Evolutionary conservation across 2,797 vertebrate species (phyloP).

Genomic region (Australoheros facetus): DNA sequence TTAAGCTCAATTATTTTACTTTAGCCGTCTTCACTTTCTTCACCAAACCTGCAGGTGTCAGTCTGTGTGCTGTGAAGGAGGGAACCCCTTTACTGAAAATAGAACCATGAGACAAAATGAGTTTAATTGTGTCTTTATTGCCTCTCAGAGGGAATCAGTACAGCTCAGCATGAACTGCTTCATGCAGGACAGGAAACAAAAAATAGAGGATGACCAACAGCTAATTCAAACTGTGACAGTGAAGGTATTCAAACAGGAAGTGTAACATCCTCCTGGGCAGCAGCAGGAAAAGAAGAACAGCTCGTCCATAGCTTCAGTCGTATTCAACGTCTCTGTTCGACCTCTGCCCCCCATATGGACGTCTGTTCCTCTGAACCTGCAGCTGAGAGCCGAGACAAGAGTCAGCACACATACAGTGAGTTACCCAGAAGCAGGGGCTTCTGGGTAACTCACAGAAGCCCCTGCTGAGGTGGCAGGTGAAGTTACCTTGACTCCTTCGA

Average conservation of each 20-base stretch:
- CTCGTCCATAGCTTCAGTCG: constrained; percentile 47
- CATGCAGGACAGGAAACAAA: neutral
- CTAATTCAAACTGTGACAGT: neutral
- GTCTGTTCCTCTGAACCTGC: constrained; percentile 77
- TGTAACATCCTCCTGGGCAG: neutral
- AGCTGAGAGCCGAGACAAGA: constrained; percentile 76
- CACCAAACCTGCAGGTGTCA: neutral
- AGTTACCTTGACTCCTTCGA: constrained; percentile 89
- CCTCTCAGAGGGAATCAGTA: neutral
- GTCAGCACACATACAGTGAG: neutral
- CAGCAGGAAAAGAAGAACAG: too few relatives aligned
- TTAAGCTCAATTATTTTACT: neutral
- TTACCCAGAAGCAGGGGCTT: neutral
- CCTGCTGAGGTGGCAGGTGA: neutral
- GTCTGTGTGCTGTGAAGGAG: too few relatives aligned
- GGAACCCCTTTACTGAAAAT: rapidly evolving
- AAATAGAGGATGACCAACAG: neutral
- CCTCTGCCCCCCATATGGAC: constrained; percentile 29
- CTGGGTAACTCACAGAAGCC: neutral
- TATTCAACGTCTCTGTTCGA: constrained; percentile 58
- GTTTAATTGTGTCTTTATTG: neutral
- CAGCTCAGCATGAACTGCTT: neutral
- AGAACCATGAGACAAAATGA: neutral
- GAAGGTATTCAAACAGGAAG: rapidly evolving
- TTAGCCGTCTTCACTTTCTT: neutral